Evolutionary conservation across 2,113 vertebrate species (phyloP).

Genomic region (Mormoops blainvillei): DNA sequence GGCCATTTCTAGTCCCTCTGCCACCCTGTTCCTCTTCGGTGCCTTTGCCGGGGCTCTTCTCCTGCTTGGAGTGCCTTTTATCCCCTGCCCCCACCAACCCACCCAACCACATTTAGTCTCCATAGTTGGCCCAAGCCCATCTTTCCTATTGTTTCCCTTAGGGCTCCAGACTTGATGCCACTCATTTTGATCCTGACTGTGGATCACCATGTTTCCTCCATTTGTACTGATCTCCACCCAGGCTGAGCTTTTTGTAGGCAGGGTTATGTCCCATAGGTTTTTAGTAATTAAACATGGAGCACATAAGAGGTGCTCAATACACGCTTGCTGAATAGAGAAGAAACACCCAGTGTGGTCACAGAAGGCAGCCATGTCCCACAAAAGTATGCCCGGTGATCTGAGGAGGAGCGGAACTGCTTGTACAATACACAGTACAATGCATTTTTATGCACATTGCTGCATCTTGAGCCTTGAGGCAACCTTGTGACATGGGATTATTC

Average conservation of each 20-base stretch:
- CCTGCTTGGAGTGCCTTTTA: neutral
- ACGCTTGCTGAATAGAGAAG: neutral
- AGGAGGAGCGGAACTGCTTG: neutral
- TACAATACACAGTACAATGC: too few relatives aligned
- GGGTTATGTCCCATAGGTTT: neutral
- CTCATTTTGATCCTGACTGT: neutral
- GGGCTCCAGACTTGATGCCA: neutral
- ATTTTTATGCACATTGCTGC: accelerated
- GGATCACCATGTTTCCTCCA: neutral
- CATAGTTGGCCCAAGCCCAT: neutral
- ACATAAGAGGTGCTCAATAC: neutral
- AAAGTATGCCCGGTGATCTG: neutral
- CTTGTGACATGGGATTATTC: neutral
- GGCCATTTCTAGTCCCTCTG: neutral
- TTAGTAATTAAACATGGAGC: neutral
- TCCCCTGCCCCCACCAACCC: neutral
- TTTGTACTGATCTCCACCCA: too few relatives aligned
- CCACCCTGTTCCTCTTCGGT: neutral
- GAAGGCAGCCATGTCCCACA: neutral
- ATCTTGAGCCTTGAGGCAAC: neutral
- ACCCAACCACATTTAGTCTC: neutral
- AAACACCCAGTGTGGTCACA: neutral
- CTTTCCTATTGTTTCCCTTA: neutral
- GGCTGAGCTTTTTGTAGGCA: neutral
- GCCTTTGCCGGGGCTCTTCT: neutral